phyloP scores from a whole-genome alignment of 1,140 invertebrate genomes.

The Drosophila kohkoa region DNA sequence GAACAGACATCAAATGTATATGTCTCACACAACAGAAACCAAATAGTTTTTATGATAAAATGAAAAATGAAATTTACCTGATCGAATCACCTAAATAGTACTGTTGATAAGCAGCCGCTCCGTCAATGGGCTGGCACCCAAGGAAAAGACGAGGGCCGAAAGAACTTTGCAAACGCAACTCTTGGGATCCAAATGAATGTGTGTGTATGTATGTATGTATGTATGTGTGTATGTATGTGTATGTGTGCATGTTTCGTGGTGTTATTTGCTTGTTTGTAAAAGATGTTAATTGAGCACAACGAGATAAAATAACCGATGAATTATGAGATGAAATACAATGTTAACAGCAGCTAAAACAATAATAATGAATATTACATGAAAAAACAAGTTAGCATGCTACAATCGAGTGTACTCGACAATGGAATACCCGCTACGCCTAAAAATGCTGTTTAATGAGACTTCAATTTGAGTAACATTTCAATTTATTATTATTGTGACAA shows the following conservation, averaged over 20 bases:
- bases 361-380: constrained; percentile 6
- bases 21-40: neutral
- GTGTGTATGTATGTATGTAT: constrained; percentile 9
- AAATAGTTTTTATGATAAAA: constrained; percentile 4
- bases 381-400: constrained; percentile 2
- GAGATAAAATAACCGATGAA: constrained; percentile 23
- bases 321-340: constrained; percentile 30
- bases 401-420: too few species aligned
- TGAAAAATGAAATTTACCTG: neutral
- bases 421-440: too few species aligned
- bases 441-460: too few species aligned
- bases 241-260: constrained; percentile 13
- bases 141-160: neutral
- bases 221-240: constrained; percentile 15
- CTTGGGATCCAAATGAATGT: constrained; percentile 3
- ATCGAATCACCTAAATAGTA: neutral
- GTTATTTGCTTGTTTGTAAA: constrained; percentile 21
- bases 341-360: constrained; percentile 44
- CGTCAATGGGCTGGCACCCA: constrained; percentile 29
- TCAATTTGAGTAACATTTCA: too few species aligned
- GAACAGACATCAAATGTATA: neutral
- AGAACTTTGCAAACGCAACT: constrained; percentile 27
- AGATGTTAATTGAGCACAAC: constrained; percentile 47
- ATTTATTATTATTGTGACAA: too few species aligned
- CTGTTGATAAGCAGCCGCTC: constrained; percentile 16